Percentiles rank a stretch among this genome's conserved stretches.
These are phyloP conservation scores for Kradibia gibbosae DNA, from an alignment of 1,140 invertebrate species.

Conservation along the genomic window DNA sequence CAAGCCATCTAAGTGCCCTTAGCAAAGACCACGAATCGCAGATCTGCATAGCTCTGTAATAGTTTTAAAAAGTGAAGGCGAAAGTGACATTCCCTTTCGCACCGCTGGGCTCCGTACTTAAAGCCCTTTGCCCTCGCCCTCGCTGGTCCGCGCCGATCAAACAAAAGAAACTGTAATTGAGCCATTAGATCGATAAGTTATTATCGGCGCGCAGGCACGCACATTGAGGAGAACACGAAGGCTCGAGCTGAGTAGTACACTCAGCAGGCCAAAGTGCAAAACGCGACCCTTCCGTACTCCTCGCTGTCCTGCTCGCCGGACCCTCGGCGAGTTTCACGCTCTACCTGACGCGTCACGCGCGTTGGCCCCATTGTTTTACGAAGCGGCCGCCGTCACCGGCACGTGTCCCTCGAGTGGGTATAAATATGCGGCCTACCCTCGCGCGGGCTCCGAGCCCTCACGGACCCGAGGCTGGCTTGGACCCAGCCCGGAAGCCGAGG, in stretches of 20 bases:
- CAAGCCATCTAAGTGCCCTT: constrained; percentile 5
- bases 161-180: constrained; percentile 45
- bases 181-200: constrained; percentile 51
- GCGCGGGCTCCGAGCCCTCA: constrained; percentile 7
- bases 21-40: neutral
- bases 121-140: neutral
- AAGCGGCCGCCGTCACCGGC: constrained; percentile 2
- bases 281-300: neutral
- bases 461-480: neutral
- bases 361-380: constrained; percentile 41
- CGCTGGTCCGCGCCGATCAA: neutral
- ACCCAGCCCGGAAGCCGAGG: constrained; percentile 27
- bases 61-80: constrained; percentile 1
- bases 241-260: constrained; percentile 1
- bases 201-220: constrained; percentile 15
- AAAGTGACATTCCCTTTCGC: neutral
- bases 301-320: neutral
- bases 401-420: constrained; percentile 44
- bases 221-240: neutral
- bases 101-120: neutral
- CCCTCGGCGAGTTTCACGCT: constrained; percentile 38
- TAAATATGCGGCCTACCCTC: constrained; percentile 51
- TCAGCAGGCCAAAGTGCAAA: constrained; percentile 18
- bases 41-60: neutral
- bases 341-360: constrained; percentile 43